A percentile compares a stretch with the other conserved stretches of the same genome.
Evolutionary conservation across 2,888 invertebrate species (phyloP).

Genomic region (Dusona sp.): DNA sequence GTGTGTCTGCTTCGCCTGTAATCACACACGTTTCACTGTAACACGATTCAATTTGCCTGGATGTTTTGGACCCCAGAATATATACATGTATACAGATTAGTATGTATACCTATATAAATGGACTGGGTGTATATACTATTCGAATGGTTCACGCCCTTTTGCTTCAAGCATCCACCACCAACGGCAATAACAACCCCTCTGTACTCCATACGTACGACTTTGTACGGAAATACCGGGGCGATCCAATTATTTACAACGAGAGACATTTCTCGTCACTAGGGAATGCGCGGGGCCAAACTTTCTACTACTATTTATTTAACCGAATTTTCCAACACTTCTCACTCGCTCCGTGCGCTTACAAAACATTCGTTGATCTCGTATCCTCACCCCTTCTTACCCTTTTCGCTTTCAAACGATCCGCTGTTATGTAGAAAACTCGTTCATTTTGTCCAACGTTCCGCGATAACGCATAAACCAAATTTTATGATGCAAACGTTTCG

Average conservation of each 20-base stretch:
- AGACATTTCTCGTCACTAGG: constrained; percentile 51
- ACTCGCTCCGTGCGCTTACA: constrained; percentile 5
- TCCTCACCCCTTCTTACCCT: background rate
- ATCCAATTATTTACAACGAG: constrained; percentile 67
- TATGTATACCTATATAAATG: constrained; percentile 1
- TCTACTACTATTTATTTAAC: constrained; percentile 62
- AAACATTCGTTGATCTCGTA: constrained; percentile 52
- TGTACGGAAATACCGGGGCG: constrained; percentile 52
- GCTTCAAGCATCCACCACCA: constrained; percentile 20
- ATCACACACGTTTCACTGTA: constrained; percentile 72
- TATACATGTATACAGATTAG: background rate
- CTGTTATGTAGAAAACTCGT: constrained; percentile 28
- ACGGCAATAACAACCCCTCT: constrained; percentile 42
- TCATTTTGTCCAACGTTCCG: constrained; percentile 10
- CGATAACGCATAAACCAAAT: constrained; percentile 9
- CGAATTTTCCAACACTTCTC: constrained; percentile 58
- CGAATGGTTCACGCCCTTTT: constrained; percentile 1
- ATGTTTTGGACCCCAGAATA: constrained; percentile 39
- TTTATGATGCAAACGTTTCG: constrained; percentile 9
- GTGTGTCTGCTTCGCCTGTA: constrained; percentile 81
- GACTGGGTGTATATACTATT: background rate
- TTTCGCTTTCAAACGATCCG: constrained; percentile 34
- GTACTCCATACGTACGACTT: constrained; percentile 24
- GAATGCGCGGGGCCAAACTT: constrained; percentile 60
- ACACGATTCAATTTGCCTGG: constrained; percentile 72